Conservation (phyloP, 2,113 vertebrate species). For the Neolamprologus kungweensis region DNA sequence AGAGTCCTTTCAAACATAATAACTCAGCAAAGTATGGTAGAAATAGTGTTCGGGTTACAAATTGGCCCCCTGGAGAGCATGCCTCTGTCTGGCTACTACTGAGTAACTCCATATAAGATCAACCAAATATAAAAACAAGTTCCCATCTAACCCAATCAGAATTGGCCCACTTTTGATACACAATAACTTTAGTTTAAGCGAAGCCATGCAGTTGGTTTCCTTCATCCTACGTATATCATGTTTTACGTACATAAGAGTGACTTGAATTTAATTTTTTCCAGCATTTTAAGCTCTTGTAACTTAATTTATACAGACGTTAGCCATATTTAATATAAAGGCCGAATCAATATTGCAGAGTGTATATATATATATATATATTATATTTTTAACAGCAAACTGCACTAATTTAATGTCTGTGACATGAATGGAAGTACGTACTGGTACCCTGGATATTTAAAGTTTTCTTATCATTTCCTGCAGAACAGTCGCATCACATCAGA, state of each 20-base stretch:
- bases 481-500: neutral
- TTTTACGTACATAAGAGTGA: neutral
- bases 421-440: neutral
- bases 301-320: neutral
- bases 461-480: neutral
- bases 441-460: neutral
- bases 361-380: neutral
- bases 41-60: neutral
- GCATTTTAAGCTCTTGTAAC: neutral
- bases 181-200: rapidly evolving
- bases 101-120: neutral
- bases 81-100: neutral
- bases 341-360: neutral
- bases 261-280: rapidly evolving
- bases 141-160: neutral
- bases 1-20: neutral
- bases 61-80: neutral
- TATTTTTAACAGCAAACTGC: neutral
- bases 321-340: neutral
- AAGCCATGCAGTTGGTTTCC: neutral
- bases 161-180: neutral
- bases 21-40: neutral
- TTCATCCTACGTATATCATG: neutral
- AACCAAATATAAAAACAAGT: neutral
- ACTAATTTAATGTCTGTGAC: neutral